Evolutionary conservation across 2,888 invertebrate species (phyloP).

Genomic region (Callinectes sapidus): DNA sequence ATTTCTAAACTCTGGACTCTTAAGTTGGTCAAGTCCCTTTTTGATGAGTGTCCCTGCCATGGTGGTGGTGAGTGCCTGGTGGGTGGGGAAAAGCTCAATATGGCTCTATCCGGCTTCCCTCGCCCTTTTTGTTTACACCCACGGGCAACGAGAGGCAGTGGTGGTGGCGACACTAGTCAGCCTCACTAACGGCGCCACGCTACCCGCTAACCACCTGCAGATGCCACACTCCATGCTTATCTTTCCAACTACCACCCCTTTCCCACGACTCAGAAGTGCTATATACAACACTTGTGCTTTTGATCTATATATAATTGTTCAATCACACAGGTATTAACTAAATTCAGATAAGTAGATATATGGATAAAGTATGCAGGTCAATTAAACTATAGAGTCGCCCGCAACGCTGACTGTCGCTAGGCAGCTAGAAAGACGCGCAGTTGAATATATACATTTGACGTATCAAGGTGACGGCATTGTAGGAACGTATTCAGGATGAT

Average conservation of each 20-base stretch:
- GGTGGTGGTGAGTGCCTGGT: not conserved
- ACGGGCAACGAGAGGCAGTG: not conserved
- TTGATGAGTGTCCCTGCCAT: conserved; percentile 67
- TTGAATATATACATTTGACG: not conserved
- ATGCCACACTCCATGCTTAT: too few species aligned
- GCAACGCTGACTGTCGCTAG: not conserved
- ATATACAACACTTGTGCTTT: too few species aligned
- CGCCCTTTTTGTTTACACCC: not conserved
- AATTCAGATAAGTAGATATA: not conserved
- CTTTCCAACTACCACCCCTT: too few species aligned
- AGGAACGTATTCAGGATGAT: not conserved
- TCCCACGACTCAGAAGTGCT: too few species aligned
- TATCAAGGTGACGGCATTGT: too few species aligned
- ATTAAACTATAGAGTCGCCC: not conserved
- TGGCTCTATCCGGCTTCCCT: not conserved
- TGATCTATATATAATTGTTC: too few species aligned
- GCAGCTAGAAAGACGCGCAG: not conserved
- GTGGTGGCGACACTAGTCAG: not conserved
- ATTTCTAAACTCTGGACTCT: conserved; percentile 88
- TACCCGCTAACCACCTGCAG: too few species aligned
- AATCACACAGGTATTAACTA: too few species aligned
- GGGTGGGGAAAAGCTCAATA: not conserved
- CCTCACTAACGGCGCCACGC: not conserved
- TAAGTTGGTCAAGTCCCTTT: conserved; percentile 76
- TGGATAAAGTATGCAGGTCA: not conserved